Percentiles rank a stretch among this genome's conserved stretches.
These are phyloP conservation scores for Dasyprocta punctata DNA, from an alignment of 2,113 vertebrate genomes.

Conservation along the genomic window DNA sequence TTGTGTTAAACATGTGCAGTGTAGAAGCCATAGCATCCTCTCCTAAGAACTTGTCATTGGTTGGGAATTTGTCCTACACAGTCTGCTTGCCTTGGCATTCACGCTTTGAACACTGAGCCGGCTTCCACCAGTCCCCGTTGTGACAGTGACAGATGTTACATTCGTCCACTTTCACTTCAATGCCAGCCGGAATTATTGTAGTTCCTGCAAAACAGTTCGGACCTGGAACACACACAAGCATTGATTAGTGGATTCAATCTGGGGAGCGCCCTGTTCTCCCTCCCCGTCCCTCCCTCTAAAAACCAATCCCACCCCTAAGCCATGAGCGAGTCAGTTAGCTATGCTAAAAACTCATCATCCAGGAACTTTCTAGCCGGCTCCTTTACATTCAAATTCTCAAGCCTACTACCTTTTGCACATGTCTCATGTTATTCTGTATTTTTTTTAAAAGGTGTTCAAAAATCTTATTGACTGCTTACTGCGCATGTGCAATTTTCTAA, in stretches of 20 bases:
- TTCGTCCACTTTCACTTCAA: slow-evolving; percentile 99
- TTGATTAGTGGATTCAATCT: slow-evolving; percentile 63
- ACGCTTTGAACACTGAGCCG: slow-evolving; percentile 97
- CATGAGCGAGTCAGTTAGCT: not conserved
- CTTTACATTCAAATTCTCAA: not conserved
- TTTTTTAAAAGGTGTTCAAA: not conserved
- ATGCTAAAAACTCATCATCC: not conserved
- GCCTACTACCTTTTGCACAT: not conserved
- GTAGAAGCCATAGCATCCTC: slow-evolving; percentile 33
- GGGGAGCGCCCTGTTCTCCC: not conserved
- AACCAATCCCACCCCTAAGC: not conserved
- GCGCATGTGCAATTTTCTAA: not conserved
- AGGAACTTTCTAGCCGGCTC: not conserved
- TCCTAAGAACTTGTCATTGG: slow-evolving; percentile 68
- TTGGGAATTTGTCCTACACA: slow-evolving; percentile 87
- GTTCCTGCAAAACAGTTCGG: slow-evolving; percentile 99
- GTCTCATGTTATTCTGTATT: not conserved
- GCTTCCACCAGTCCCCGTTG: slow-evolving; percentile 99
- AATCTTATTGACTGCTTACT: not conserved
- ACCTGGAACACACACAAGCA: slow-evolving; percentile 89
- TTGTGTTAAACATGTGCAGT: slow-evolving; percentile 64
- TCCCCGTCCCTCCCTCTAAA: not conserved
- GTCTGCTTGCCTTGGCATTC: slow-evolving; percentile 98
- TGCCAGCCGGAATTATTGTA: slow-evolving; percentile 98
- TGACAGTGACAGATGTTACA: slow-evolving; percentile 99